Conservation (phyloP, 2,888 invertebrate species). For the Dolichopus griseipennis region DNA sequence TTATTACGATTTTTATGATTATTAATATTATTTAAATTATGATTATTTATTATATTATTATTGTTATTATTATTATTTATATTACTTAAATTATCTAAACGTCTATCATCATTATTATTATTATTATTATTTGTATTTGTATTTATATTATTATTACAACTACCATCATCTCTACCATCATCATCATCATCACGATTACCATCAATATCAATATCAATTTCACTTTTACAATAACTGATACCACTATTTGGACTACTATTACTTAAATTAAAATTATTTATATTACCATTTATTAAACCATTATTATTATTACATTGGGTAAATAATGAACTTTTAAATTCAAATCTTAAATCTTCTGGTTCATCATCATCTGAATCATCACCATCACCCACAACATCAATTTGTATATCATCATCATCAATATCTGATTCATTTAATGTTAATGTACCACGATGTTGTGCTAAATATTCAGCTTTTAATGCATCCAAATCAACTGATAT, state of each 20-base stretch:
- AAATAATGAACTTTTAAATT: slow-evolving; percentile 32
- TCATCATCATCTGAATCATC: slow-evolving; percentile 62
- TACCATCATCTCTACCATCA: slow-evolving; percentile 40
- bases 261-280: slow-evolving; percentile 45
- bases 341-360: slow-evolving; percentile 31
- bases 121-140: neutral
- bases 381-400: slow-evolving; percentile 75
- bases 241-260: slow-evolving; percentile 33
- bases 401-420: slow-evolving; percentile 63
- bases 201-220: slow-evolving; percentile 7
- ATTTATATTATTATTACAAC: slow-evolving; percentile 28
- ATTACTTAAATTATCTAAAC: neutral
- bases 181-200: slow-evolving; percentile 30
- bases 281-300: slow-evolving; percentile 32
- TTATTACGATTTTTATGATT: neutral
- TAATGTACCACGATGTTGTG: slow-evolving; percentile 57
- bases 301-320: slow-evolving; percentile 29
- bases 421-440: slow-evolving; percentile 54
- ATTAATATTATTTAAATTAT: slow-evolving; percentile 4
- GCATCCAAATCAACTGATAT: slow-evolving; percentile 82
- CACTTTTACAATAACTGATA: slow-evolving; percentile 17
- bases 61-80: neutral
- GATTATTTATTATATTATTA: neutral
- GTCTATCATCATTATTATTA: neutral
- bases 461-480: slow-evolving; percentile 74